Percentiles rank a stretch among this genome's conserved stretches.
Evolutionary conservation across 1,140 invertebrate genomes (phyloP).

Genomic region (Halesus radiatus): DNA sequence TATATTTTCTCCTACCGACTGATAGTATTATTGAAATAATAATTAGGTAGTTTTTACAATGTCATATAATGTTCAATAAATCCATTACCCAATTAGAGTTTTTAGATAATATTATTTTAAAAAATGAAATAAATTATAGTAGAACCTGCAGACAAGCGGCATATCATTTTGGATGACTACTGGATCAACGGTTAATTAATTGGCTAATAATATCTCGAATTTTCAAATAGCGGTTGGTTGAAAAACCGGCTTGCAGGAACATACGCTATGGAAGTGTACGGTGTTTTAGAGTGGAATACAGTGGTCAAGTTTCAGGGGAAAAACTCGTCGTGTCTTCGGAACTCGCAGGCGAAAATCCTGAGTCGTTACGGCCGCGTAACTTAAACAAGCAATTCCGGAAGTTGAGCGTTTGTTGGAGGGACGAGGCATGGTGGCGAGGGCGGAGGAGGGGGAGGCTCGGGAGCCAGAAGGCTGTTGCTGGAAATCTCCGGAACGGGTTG

Average conservation of each 20-base stretch:
- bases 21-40: too few relatives aligned
- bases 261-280: background rate
- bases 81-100: too few relatives aligned
- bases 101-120: too few relatives aligned
- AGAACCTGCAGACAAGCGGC: too few relatives aligned
- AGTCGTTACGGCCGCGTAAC: conserved; percentile 37
- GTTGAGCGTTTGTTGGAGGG: conserved; percentile 17
- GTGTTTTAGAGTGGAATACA: background rate
- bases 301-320: conserved; percentile 51
- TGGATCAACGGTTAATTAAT: too few relatives aligned
- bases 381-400: conserved; percentile 47
- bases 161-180: too few relatives aligned
- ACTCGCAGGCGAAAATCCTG: conserved; percentile 20
- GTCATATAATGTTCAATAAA: too few relatives aligned
- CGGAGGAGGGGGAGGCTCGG: background rate
- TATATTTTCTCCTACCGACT: too few relatives aligned
- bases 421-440: background rate
- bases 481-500: background rate
- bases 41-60: too few relatives aligned
- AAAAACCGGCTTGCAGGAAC: background rate
- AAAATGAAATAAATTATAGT: too few relatives aligned
- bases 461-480: background rate
- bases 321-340: conserved; percentile 37
- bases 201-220: too few relatives aligned
- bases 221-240: background rate